phyloP scores from a whole-genome alignment of 2,113 vertebrate species.

The Peromyscus leucopus region DNA sequence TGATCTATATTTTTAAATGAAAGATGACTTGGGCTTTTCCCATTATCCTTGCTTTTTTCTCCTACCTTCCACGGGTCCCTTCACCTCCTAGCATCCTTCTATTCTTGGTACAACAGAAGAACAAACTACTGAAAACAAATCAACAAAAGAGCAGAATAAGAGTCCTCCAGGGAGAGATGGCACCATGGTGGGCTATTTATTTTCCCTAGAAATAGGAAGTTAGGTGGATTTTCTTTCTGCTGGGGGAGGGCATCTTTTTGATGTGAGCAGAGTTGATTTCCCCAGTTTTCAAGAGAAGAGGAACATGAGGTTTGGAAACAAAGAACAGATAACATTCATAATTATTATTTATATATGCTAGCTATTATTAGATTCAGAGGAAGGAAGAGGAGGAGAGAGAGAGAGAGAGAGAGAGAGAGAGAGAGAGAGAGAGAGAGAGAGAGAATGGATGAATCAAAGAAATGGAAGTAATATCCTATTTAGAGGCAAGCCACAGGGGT shows the following conservation, averaged over 20 bases:
- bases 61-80: constrained; percentile 33
- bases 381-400: not conserved
- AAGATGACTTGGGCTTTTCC: constrained; percentile 71
- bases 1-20: constrained; percentile 74
- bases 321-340: constrained; percentile 84
- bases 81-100: constrained; percentile 30
- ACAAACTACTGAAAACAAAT: constrained; percentile 86
- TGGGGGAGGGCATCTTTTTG: constrained; percentile 63
- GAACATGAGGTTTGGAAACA: constrained; percentile 84
- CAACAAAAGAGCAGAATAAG: constrained; percentile 75
- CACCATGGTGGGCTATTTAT: constrained; percentile 82
- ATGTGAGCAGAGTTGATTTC: constrained; percentile 88
- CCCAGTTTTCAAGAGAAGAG: constrained; percentile 83
- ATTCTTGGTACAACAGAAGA: constrained; percentile 85
- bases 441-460: constrained; percentile 73
- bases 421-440: not conserved
- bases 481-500: constrained; percentile 82
- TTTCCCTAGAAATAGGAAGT: constrained; percentile 80
- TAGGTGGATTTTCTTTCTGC: constrained; percentile 59
- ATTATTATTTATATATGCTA: constrained; percentile 89
- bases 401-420: not conserved
- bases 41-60: constrained; percentile 66
- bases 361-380: constrained; percentile 87
- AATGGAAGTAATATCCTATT: constrained; percentile 83
- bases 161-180: constrained; percentile 79